Base-by-base conservation (phyloP, 2,113 vertebrate species). In the Balaeniceps rex region DNA sequence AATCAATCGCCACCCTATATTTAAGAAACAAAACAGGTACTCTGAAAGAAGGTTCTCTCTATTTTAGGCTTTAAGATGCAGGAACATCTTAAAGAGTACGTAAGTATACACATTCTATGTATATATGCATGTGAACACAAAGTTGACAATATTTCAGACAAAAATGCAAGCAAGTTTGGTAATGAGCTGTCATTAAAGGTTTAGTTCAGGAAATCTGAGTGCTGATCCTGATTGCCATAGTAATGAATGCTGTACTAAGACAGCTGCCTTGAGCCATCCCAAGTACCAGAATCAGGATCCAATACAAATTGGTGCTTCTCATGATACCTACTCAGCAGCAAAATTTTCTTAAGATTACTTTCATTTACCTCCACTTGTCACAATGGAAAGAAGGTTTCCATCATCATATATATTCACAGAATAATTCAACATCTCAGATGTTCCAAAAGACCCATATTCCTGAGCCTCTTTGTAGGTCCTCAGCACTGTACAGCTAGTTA, bases 321-420 rank as follows among this genome's bases (percentile, higher is more conserved):
- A 38, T 6, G 1, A n/a, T 21, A 85, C 14, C 33, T 51, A n/a
- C 3, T 12, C 38, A 70, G 55, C 7, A 64, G 38, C 57, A 89
- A 55, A 55, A 46, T 40, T n/a, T 72, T 86, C 25, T 70, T 64
- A 71, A 31, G 21, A 72, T 65, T 44, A 47, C 21, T 89, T 82
- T 85, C 5, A 83, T 57, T 98, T 97, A 99, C 99, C 99, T 99
- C 99, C 99, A 92, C 99, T 99, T 82, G 99, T 99, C 95, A 99
- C 99, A 69, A 99, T 99, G 88, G 99, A 99, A 87, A 99, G 99
- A 10, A 99, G 98, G 95, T 99, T 99, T 72, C 99, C 99, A 40
- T 99, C 99, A 72, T 99, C 99, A 47, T 99, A 99, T 96, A 99
- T 98, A 91, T 99, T 99, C 18, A 99, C 95, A 4, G 99, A 99